Conservation (phyloP, 2,888 invertebrate genomes). For the Margaritifera margaritifera region DNA sequence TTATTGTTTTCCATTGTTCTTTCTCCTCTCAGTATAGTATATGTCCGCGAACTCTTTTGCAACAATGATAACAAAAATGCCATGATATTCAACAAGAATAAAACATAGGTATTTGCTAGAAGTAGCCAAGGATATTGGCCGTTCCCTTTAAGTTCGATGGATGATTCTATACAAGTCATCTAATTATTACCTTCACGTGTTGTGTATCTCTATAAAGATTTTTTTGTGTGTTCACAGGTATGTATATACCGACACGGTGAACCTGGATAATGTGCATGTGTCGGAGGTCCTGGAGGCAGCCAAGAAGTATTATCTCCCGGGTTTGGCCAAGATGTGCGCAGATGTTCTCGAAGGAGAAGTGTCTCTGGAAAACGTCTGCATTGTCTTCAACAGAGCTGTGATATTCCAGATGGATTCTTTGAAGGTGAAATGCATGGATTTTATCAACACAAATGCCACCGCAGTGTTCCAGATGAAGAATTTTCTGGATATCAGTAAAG, state of each 20-base stretch:
- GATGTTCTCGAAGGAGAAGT: conserved; percentile 38
- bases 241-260: conserved; percentile 47
- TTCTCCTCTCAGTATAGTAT: too few relatives aligned
- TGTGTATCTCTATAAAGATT: too few relatives aligned
- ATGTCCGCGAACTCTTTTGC: too few relatives aligned
- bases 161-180: too few relatives aligned
- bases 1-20: too few relatives aligned
- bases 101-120: too few relatives aligned
- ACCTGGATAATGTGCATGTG: conserved; percentile 43
- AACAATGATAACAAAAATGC: too few relatives aligned
- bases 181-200: too few relatives aligned
- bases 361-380: conserved; percentile 28
- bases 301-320: conserved; percentile 45
- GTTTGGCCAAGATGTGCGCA: conserved; percentile 39
- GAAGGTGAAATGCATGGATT: conserved; percentile 11
- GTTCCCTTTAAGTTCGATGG: too few relatives aligned
- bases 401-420: conserved; percentile 17
- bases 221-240: conserved; percentile 22
- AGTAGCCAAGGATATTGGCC: too few relatives aligned
- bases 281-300: conserved; percentile 48
- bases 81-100: too few relatives aligned
- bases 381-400: conserved; percentile 15
- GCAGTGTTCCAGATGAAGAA: conserved; percentile 13
- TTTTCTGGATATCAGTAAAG: conserved; percentile 12
- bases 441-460: conserved; percentile 18